Evolutionary conservation across 2,797 vertebrate genomes (phyloP).

Genomic region (Stomatorhinus walkeri): DNA sequence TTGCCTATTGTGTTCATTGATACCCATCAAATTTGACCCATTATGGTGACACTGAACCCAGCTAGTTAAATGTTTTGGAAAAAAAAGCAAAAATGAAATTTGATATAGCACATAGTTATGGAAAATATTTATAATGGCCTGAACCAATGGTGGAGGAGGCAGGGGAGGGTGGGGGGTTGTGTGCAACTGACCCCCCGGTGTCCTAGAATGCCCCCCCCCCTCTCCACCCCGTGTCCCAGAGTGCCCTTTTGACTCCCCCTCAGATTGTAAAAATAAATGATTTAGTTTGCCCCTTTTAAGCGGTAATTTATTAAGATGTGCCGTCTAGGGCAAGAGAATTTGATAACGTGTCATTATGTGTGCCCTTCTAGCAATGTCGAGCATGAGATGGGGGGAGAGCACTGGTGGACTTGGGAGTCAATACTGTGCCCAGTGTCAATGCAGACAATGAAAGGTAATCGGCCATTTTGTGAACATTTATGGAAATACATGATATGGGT

Average conservation of each 20-base stretch:
- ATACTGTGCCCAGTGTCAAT: no score
- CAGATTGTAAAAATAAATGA: background rate
- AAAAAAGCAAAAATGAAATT: background rate
- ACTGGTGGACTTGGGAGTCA: background rate
- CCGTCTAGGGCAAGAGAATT: background rate
- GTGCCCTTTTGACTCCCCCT: background rate
- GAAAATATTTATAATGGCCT: background rate
- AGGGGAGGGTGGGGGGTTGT: background rate
- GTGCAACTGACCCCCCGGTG: background rate
- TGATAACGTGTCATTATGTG: background rate
- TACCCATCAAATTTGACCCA: background rate
- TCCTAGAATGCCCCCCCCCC: background rate
- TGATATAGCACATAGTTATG: background rate
- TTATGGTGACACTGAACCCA: background rate
- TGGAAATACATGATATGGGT: no score
- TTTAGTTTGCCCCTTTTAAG: background rate
- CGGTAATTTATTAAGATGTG: background rate
- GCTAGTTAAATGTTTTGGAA: background rate
- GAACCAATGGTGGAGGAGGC: background rate
- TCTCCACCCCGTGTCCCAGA: background rate
- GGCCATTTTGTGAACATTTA: no score
- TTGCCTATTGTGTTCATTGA: background rate
- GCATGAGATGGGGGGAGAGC: background rate
- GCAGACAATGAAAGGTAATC: no score
- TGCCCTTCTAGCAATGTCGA: background rate